Conservation (phyloP, 2,888 invertebrate species). For the Amphipoea oculea region DNA sequence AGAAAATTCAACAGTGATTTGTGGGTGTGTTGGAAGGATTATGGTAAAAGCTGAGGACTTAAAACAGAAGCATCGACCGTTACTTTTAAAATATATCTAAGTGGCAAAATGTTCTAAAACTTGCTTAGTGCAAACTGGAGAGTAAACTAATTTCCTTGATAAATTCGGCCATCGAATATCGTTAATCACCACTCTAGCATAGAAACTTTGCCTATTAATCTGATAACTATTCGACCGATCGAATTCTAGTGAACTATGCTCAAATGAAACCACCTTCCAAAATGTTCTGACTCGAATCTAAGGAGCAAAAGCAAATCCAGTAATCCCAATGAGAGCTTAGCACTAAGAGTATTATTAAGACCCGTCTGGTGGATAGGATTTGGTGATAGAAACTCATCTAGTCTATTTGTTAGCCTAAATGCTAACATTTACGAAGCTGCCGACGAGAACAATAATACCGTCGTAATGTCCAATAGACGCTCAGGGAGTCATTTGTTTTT, state of each 20-base stretch:
- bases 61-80: background rate
- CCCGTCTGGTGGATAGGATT: slow-evolving; percentile 1
- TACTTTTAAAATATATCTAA: background rate
- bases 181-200: slow-evolving; percentile 15
- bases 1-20: slow-evolving; percentile 1
- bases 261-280: slow-evolving; percentile 13
- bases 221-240: slow-evolving; percentile 15
- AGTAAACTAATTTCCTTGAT: slow-evolving; percentile 22
- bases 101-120: background rate
- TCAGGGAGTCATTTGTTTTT: slow-evolving; percentile 64
- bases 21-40: background rate
- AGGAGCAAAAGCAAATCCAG: slow-evolving; percentile 4
- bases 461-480: slow-evolving; percentile 33
- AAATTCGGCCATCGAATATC: slow-evolving; percentile 8
- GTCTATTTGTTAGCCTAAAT: slow-evolving; percentile 38
- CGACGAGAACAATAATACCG: slow-evolving; percentile 31
- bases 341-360: background rate
- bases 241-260: slow-evolving; percentile 20
- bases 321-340: background rate
- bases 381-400: slow-evolving; percentile 36
- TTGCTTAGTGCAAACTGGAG: background rate
- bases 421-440: slow-evolving; percentile 29
- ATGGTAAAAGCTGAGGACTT: background rate
- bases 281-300: slow-evolving; percentile 10
- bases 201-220: slow-evolving; percentile 39